Conservation (phyloP, 1,140 invertebrate genomes). For the Brachionus calyciflorus region DNA sequence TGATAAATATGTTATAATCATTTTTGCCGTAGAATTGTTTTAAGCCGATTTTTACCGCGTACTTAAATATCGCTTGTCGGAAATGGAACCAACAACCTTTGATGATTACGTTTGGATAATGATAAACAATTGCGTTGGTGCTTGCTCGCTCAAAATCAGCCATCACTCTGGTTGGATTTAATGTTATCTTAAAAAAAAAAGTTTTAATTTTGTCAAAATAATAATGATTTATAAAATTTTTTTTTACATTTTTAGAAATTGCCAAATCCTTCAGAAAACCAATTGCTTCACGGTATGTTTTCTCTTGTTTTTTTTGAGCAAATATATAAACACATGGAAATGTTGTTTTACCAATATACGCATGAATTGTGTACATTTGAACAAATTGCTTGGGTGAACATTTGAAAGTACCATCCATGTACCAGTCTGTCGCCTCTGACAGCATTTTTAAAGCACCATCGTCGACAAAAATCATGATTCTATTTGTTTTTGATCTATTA, state of each 20-base stretch:
- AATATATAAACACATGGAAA: slow-evolving; percentile 20
- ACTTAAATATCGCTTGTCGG: not conserved
- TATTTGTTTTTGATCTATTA: too few relatives aligned
- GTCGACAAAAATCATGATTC: too few relatives aligned
- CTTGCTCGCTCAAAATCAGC: not conserved
- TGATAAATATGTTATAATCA: slow-evolving; percentile 2
- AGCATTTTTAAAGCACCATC: too few relatives aligned
- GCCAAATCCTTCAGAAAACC: slow-evolving; percentile 5
- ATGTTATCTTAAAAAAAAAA: too few relatives aligned
- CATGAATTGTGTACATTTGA: slow-evolving; percentile 13
- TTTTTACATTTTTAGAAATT: not conserved
- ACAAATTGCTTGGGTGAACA: slow-evolving; percentile 12
- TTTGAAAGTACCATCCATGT: not conserved
- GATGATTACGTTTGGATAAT: not conserved
- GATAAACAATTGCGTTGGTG: not conserved
- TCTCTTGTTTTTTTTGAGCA: not conserved
- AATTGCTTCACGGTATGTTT: not conserved
- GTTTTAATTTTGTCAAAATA: too few relatives aligned
- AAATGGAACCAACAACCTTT: slow-evolving; percentile 22
- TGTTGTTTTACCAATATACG: not conserved
- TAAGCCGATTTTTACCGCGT: not conserved
- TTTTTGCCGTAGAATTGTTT: not conserved
- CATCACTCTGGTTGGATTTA: not conserved
- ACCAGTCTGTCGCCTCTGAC: not conserved
- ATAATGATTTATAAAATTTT: too few relatives aligned